phyloP scores from a whole-genome alignment of 2,888 invertebrate genomes.

The Plebejus melissa region DNA sequence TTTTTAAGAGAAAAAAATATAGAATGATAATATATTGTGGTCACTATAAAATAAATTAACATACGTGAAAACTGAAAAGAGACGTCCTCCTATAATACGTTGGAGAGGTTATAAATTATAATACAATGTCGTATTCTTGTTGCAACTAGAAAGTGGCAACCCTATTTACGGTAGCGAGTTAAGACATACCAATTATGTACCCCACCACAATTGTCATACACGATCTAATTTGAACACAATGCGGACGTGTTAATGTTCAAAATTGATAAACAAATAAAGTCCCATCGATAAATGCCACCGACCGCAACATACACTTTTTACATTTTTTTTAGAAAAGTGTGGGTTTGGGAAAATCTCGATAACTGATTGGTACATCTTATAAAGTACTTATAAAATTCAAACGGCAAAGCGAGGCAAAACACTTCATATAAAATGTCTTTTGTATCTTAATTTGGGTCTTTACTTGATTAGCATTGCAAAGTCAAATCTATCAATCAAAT shows the following conservation, averaged over 20 bases:
- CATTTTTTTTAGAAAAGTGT: neutral
- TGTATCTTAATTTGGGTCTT: no score
- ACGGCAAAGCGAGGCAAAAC: neutral
- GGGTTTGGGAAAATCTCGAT: neutral
- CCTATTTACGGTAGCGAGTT: constrained; percentile 23
- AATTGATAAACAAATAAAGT: neutral
- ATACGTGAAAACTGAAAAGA: no score
- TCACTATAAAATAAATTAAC: no score
- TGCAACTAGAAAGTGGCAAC: neutral
- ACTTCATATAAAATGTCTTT: no score
- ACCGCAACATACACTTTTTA: neutral
- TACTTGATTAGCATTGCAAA: no score
- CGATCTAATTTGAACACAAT: constrained; percentile 18
- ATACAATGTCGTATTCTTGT: neutral
- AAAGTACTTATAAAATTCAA: neutral
- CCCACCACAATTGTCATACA: constrained; percentile 19
- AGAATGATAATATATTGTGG: no score
- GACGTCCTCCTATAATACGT: no score
- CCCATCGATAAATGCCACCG: neutral
- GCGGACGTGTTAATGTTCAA: constrained; percentile 3
- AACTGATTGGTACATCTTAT: neutral
- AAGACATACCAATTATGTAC: constrained; percentile 16
- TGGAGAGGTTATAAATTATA: neutral
- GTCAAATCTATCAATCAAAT: no score
- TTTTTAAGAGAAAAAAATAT: no score